Base-by-base conservation (phyloP, 2,888 invertebrate genomes). In the Torymus auratus region DNA sequence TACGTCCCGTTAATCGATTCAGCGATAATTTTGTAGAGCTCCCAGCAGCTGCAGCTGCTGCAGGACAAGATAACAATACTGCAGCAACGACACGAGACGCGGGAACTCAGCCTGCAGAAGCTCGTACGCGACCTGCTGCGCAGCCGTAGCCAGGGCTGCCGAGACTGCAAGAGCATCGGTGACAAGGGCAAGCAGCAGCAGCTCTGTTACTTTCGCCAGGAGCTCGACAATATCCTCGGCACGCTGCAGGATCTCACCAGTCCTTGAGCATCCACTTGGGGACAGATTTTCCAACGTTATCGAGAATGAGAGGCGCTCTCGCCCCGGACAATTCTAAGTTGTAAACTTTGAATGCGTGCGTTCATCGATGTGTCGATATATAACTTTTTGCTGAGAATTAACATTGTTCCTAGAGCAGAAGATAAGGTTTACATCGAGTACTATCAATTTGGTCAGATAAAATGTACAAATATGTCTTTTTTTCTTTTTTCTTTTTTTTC, bases 181-280 rank as follows among this genome's bases (percentile, higher is more conserved):
- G 88, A 88, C 17, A 88, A 86, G 58, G 87, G 85, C 20, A 89
- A 87, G 74, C 86, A 85, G 41, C 86, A 85, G 28, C 89, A 90
- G 67, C 85, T 90, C 2, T 90, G 91, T 58, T 90, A 89, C 68
- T 90, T 88, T 71, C 87, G 91, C 3, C 89, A 89, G 67, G 91
- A 91, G 75, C 84, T 91, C 5, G 91, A 91, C 84, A 87, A 90
- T 70, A 90, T 91, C 78, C 86, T 91, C 4, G 88, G 84, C 4
- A 90, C 89, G 88, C 84, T 91, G 11, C 91, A 91, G 75, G 89
- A 90, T 82, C 88, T 91, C 23, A 86, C 90, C 14, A 88, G 87
- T 81, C 80, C 78, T 53, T 82, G 28, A 82, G 53, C 28, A 14
- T 10, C 13, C 2, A 2, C n/a, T 53, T 56, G 20, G 7, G 7